These are phyloP conservation scores for Miopithecus talapoin DNA, from an alignment of 2,797 vertebrate species.

Conservation along the genomic window DNA sequence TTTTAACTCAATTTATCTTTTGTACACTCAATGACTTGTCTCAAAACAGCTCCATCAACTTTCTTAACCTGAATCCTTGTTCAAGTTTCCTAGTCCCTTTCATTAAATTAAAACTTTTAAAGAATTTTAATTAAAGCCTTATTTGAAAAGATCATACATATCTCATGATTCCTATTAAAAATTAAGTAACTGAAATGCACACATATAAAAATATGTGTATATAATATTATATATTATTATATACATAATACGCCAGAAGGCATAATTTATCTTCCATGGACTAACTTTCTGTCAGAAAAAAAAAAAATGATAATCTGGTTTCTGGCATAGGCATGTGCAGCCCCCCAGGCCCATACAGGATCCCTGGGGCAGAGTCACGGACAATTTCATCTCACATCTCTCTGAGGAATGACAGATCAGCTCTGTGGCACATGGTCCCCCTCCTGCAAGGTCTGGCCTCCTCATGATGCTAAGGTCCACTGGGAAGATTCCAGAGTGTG, in stretches of 20 bases:
- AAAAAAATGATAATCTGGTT: not conserved
- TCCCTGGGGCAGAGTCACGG: not conserved
- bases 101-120: not conserved
- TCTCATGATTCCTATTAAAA: not conserved
- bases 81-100: not conserved
- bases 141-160: not conserved
- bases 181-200: slow-evolving; percentile 1
- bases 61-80: slow-evolving; percentile 1
- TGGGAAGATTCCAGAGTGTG: not conserved
- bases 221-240: too few relatives aligned
- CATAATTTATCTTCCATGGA: not conserved
- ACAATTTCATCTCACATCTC: not conserved
- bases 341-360: not conserved
- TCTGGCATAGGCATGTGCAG: not conserved
- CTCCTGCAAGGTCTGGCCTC: not conserved
- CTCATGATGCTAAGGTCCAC: not conserved
- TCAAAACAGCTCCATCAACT: not conserved
- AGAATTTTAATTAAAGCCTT: not conserved
- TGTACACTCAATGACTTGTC: not conserved
- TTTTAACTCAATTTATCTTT: not conserved
- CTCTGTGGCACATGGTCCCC: not conserved
- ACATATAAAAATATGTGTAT: not conserved
- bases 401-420: not conserved
- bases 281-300: not conserved
- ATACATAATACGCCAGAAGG: not conserved